Evolutionary conservation across 2,797 vertebrate genomes (phyloP).

Genomic region (Onychomys arenicola): DNA sequence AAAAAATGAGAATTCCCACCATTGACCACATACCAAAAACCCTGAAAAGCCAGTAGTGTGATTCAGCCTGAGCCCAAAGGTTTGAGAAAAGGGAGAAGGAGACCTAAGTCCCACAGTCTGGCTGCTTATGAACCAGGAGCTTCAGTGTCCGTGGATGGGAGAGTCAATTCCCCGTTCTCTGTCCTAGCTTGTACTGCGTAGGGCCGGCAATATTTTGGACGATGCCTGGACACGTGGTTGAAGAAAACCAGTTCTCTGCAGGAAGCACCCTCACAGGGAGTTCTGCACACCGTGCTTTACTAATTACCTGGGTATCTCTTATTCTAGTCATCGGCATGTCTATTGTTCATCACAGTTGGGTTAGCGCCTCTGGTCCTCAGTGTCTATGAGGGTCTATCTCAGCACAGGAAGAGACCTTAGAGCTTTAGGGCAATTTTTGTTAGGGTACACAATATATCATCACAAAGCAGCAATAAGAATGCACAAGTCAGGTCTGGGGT

Average conservation of each 20-base stretch:
- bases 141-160: not conserved
- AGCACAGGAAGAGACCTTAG: not conserved
- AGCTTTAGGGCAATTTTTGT: too few relatives aligned
- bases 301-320: not conserved
- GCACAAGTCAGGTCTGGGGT: not conserved
- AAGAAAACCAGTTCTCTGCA: not conserved
- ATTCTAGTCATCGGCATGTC: not conserved
- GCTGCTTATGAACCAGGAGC: not conserved
- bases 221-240: not conserved
- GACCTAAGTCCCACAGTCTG: not conserved
- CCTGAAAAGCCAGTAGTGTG: not conserved
- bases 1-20: not conserved
- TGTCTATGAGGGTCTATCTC: not conserved
- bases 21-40: not conserved
- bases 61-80: not conserved
- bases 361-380: not conserved
- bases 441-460: too few relatives aligned
- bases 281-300: not conserved
- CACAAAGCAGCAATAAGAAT: conserved; percentile 6
- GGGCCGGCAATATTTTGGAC: not conserved
- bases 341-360: not conserved
- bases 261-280: not conserved
- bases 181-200: not conserved
- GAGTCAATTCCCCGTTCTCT: not conserved
- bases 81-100: not conserved